Evolutionary conservation across 2,888 invertebrate genomes (phyloP).

Genomic region (Lagria hirta): DNA sequence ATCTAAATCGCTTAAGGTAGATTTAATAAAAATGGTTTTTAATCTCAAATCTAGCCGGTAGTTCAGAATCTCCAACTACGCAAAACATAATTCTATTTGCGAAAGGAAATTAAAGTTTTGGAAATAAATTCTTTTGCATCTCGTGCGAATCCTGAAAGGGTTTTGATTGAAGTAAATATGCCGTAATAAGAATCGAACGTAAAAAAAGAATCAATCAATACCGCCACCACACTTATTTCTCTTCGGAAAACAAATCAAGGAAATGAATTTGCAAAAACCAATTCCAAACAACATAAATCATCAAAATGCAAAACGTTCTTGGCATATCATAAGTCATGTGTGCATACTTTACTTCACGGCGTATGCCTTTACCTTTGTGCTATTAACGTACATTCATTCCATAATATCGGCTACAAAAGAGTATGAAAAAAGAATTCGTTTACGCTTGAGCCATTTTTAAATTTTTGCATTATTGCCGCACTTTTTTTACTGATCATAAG

Average conservation of each 20-base stretch:
- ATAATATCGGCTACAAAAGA: conserved; percentile 16
- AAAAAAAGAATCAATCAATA: conserved; percentile 46
- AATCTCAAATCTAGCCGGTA: too few species aligned
- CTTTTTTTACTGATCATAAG: too few species aligned
- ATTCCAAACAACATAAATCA: conserved; percentile 54
- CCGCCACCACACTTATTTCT: conserved; percentile 33
- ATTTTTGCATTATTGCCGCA: too few species aligned
- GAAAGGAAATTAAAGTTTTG: too few species aligned
- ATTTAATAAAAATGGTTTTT: too few species aligned
- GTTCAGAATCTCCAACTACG: too few species aligned
- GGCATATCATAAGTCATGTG: conserved; percentile 50
- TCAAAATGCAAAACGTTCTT: conserved; percentile 49
- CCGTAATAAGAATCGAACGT: conserved; percentile 34
- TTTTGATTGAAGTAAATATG: conserved; percentile 37
- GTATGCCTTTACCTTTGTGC: conserved; percentile 17
- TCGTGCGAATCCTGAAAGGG: too few species aligned
- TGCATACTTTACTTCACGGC: conserved; percentile 39
- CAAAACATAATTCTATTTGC: too few species aligned
- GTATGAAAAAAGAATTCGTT: conserved; percentile 21
- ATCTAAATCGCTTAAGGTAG: too few species aligned
- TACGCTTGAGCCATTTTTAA: conserved; percentile 21
- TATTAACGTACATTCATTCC: conserved; percentile 22
- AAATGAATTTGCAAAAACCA: conserved; percentile 50
- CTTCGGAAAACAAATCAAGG: conserved; percentile 47
- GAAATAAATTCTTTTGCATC: too few species aligned